A percentile compares a stretch with the other conserved stretches of the same genome.
phyloP scores from a whole-genome alignment of 2,888 invertebrate genomes.

The Lapara coniferarum region DNA sequence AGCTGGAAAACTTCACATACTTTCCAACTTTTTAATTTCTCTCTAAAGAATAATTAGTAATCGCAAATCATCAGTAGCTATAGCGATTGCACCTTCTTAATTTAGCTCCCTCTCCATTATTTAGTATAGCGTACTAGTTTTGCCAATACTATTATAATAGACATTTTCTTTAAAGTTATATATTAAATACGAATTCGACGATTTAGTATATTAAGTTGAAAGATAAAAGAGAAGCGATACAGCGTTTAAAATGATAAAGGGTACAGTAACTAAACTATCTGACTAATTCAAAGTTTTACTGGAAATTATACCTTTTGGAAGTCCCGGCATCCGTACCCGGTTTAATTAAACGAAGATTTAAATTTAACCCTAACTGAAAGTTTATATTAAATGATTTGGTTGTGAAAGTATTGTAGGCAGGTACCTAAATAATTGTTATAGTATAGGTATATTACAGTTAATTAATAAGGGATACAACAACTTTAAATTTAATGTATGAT shows the following conservation, averaged over 20 bases:
- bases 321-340: not conserved
- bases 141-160: not conserved
- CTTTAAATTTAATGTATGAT: not conserved
- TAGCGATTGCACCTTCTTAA: no score
- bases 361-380: not conserved
- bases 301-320: slow-evolving; percentile 10
- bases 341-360: slow-evolving; percentile 14
- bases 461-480: not conserved
- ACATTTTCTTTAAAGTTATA: not conserved
- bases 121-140: no score
- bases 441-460: no score
- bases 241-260: slow-evolving; percentile 51
- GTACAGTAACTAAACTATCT: slow-evolving; percentile 40
- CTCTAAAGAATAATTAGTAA: no score
- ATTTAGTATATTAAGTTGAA: not conserved
- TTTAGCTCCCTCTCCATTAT: no score
- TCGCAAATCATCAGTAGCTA: no score
- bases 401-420: no score
- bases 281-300: slow-evolving; percentile 39
- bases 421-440: not conserved
- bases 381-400: not conserved
- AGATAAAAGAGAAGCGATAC: slow-evolving; percentile 29
- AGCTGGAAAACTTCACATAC: no score
- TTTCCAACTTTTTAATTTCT: no score
- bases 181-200: not conserved